phyloP scores from a whole-genome alignment of 2,113 vertebrate genomes.

The Pituophis catenifer region DNA sequence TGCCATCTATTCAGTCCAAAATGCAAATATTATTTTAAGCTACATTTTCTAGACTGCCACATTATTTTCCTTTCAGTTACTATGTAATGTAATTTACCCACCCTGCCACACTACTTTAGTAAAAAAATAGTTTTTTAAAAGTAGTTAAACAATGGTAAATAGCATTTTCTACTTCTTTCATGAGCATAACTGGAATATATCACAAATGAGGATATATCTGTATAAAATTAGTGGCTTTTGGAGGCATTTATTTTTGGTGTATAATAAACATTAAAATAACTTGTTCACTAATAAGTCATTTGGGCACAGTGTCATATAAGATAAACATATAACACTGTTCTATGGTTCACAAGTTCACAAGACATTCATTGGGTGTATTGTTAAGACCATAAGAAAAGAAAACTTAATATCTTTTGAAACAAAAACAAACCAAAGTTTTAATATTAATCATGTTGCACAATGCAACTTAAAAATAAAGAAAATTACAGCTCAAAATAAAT shows the following conservation, averaged over 20 bases:
- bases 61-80: not conserved
- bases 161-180: not conserved
- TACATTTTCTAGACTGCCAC: not conserved
- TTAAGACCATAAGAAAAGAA: not conserved
- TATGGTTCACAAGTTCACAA: not conserved
- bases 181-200: not conserved
- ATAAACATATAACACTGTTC: not conserved
- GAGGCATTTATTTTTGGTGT: not conserved
- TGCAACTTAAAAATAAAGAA: not conserved
- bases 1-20: not conserved
- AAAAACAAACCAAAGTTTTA: not conserved
- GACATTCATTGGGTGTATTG: not conserved
- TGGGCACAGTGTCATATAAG: not conserved
- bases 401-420: not conserved
- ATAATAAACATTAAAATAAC: not conserved
- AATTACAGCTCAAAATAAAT: not conserved
- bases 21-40: not conserved
- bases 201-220: not conserved
- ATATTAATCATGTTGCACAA: not conserved
- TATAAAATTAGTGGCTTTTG: not conserved
- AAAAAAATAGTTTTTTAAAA: not conserved
- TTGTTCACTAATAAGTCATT: not conserved
- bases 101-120: not conserved
- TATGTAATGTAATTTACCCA: not conserved
- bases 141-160: not conserved